A percentile compares a stretch with the other conserved stretches of the same genome.
Evolutionary conservation across 2,797 vertebrate genomes (phyloP).

Genomic region (Parambassis ranga): DNA sequence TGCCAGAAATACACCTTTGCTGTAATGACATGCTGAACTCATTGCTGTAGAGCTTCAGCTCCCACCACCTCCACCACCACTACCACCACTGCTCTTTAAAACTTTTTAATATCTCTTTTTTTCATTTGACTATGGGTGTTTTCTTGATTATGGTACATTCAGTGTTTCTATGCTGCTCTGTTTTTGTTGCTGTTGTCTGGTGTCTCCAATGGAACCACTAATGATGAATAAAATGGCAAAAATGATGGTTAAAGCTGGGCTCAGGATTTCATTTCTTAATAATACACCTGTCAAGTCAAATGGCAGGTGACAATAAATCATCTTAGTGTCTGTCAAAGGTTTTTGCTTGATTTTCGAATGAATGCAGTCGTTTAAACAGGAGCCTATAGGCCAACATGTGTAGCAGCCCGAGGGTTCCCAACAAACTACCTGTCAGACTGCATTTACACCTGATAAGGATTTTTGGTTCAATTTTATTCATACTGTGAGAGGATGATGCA

Average conservation of each 20-base stretch:
- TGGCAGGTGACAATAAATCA: too few species aligned
- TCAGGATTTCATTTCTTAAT: too few species aligned
- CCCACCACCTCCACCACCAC: too few species aligned
- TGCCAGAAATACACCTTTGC: conserved; percentile 35
- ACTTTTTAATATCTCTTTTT: conserved; percentile 25
- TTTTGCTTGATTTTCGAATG: too few species aligned
- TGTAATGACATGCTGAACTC: conserved; percentile 25
- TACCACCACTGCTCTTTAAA: conserved; percentile 8
- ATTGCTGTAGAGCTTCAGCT: conserved; percentile 47
- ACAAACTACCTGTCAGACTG: neutral
- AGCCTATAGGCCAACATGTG: too few species aligned
- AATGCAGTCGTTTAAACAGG: too few species aligned
- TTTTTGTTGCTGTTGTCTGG: conserved; percentile 53
- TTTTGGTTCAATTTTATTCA: too few species aligned
- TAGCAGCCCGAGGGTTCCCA: too few species aligned
- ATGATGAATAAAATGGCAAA: conserved; percentile 70
- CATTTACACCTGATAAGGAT: neutral
- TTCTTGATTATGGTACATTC: conserved; percentile 25
- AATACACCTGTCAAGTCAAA: too few species aligned
- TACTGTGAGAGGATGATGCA: too few species aligned
- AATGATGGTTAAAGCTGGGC: too few species aligned
- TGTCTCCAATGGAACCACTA: conserved; percentile 60
- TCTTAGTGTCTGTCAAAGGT: too few species aligned
- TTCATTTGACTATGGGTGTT: conserved; percentile 38
- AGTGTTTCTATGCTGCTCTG: conserved; percentile 45